Evolutionary conservation across 2,113 vertebrate genomes (phyloP).

Genomic region (Ranitomeya imitator): DNA sequence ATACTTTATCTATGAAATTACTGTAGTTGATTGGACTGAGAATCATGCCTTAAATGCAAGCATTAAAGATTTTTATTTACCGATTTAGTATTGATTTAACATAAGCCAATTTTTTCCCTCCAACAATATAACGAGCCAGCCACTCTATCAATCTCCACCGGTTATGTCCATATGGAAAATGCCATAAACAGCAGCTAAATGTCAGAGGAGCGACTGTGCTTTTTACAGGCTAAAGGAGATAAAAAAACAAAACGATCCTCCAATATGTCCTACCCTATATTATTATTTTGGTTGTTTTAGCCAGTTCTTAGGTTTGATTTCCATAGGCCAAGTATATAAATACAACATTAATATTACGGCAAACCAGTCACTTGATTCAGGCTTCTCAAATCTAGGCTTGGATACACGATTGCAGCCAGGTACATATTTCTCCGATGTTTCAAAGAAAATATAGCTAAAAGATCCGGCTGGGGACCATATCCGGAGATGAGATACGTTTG

Average conservation of each 20-base stretch:
- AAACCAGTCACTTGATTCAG: too few species aligned
- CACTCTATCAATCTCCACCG: neutral
- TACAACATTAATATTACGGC: too few species aligned
- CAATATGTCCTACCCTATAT: neutral
- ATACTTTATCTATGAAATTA: neutral
- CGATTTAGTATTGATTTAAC: constrained; percentile 35
- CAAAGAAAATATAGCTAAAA: too few species aligned
- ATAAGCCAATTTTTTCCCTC: neutral
- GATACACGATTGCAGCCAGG: too few species aligned
- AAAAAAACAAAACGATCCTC: neutral
- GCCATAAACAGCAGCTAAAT: neutral
- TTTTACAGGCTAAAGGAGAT: neutral
- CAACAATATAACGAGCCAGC: neutral
- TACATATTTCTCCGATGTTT: too few species aligned
- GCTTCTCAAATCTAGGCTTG: too few species aligned
- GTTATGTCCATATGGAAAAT: constrained; percentile 6
- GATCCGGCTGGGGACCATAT: too few species aligned
- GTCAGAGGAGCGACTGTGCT: neutral
- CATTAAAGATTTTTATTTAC: constrained; percentile 32
- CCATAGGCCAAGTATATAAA: too few species aligned
- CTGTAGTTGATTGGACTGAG: constrained; percentile 9
- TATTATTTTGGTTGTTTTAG: neutral
- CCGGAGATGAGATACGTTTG: too few species aligned
- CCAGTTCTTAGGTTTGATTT: too few species aligned
- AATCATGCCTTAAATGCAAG: constrained; percentile 8